Conservation (phyloP, 2,797 vertebrate genomes). For the Rhodeus uyekii region DNA sequence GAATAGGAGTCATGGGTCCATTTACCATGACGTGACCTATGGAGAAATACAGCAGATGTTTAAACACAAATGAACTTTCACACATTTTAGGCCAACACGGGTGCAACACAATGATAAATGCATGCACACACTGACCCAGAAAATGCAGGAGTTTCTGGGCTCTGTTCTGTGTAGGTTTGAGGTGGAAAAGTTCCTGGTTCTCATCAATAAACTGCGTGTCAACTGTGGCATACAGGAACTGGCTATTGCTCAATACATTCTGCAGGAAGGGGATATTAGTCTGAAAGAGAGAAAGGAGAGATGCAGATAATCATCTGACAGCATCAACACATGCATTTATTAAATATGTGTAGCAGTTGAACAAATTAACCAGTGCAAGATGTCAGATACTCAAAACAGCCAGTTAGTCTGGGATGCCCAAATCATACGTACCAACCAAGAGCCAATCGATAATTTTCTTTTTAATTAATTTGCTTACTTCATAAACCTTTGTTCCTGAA, state of each 20-base stretch:
- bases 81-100: slow-evolving; percentile 22
- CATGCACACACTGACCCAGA: slow-evolving; percentile 72
- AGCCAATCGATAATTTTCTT: too few relatives aligned
- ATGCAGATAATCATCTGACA: slow-evolving; percentile 5
- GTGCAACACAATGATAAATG: slow-evolving; percentile 11
- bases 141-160: slow-evolving; percentile 94
- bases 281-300: slow-evolving; percentile 68
- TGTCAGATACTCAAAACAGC: background rate
- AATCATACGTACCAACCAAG: background rate
- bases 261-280: slow-evolving; percentile 97
- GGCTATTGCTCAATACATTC: slow-evolving; percentile 89
- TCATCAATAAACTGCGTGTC: slow-evolving; percentile 97
- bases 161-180: slow-evolving; percentile 88
- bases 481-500: background rate
- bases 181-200: slow-evolving; percentile 91
- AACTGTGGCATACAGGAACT: slow-evolving; percentile 88
- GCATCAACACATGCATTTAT: background rate
- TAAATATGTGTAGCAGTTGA: background rate
- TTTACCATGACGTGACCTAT: slow-evolving; percentile 94
- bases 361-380: background rate
- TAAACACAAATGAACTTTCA: slow-evolving; percentile 19
- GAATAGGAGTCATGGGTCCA: slow-evolving; percentile 89
- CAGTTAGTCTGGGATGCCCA: background rate
- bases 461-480: background rate
- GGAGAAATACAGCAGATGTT: slow-evolving; percentile 35